A percentile compares a stretch with the other conserved stretches of the same genome.
Conservation (phyloP, 2,797 vertebrate genomes). For the Centroberyx gerrardi region DNA sequence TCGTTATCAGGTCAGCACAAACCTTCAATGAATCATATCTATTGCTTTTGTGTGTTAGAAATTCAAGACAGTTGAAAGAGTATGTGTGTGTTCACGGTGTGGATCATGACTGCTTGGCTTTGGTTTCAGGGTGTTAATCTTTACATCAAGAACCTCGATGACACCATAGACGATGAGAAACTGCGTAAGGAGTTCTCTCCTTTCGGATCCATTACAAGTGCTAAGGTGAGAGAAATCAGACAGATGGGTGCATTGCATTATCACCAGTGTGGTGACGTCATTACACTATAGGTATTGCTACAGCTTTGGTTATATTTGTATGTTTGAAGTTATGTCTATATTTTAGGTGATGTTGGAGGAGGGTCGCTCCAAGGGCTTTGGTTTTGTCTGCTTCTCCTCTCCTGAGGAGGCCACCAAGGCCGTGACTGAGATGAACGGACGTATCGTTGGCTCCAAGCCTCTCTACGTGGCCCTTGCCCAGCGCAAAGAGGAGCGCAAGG, state of each 20-base stretch:
- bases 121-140: constrained; percentile 95
- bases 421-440: constrained; percentile 99
- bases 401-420: constrained; percentile 99
- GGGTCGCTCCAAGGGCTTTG: constrained; percentile 98
- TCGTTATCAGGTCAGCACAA: constrained; percentile 92
- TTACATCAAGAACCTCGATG: constrained; percentile 99
- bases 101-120: constrained; percentile 14
- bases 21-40: background rate
- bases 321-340: background rate
- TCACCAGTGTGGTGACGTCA: background rate
- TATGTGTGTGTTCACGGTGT: background rate
- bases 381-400: constrained; percentile 99
- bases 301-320: background rate
- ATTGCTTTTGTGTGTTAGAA: background rate
- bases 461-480: constrained; percentile 97
- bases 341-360: constrained; percentile 98
- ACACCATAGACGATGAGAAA: constrained; percentile 99
- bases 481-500: constrained; percentile 98
- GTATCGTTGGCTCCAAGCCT: constrained; percentile 98
- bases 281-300: background rate
- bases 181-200: constrained; percentile 98
- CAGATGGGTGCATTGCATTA: background rate
- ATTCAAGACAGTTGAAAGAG: background rate
- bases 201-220: constrained; percentile 98
- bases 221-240: constrained; percentile 87